Conservation (phyloP, 2,888 invertebrate species). For the Erebia aethiops region DNA sequence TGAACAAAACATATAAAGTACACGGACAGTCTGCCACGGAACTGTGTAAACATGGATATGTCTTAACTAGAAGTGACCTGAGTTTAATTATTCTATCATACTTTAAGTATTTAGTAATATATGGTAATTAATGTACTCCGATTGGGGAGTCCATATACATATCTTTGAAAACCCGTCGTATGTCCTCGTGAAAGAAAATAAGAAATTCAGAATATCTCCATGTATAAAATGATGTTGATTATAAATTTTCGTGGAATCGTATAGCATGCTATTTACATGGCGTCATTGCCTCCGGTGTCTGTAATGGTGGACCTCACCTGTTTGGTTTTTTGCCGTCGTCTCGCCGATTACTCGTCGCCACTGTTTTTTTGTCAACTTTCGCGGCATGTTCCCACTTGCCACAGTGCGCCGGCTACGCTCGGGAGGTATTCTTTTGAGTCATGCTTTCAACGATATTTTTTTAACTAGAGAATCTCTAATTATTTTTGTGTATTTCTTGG, state of each 20-base stretch:
- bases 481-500: not conserved
- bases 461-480: not conserved
- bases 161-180: constrained; percentile 3
- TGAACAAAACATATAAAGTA: too few species aligned
- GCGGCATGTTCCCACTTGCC: constrained; percentile 56
- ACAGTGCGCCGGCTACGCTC: constrained; percentile 43
- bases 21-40: too few species aligned
- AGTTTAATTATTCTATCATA: too few species aligned
- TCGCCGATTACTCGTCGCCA: constrained; percentile 59
- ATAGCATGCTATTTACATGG: constrained; percentile 36
- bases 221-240: constrained; percentile 28
- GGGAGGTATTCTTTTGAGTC: constrained; percentile 17
- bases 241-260: constrained; percentile 37
- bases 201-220: constrained; percentile 15
- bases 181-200: not conserved
- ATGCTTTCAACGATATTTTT: constrained; percentile 10
- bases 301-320: constrained; percentile 53
- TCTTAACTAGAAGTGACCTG: too few species aligned
- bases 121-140: constrained; percentile 27
- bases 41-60: too few species aligned
- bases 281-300: constrained; percentile 34
- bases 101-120: too few species aligned
- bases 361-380: constrained; percentile 74
- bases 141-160: not conserved
- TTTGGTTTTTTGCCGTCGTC: constrained; percentile 56